A percentile compares a stretch with the other conserved stretches of the same genome.
These are phyloP conservation scores for Hydractinia echinata DNA, from an alignment of 30 jellyfish, hydroid and myxozoan species.

Conservation along the genomic window DNA sequence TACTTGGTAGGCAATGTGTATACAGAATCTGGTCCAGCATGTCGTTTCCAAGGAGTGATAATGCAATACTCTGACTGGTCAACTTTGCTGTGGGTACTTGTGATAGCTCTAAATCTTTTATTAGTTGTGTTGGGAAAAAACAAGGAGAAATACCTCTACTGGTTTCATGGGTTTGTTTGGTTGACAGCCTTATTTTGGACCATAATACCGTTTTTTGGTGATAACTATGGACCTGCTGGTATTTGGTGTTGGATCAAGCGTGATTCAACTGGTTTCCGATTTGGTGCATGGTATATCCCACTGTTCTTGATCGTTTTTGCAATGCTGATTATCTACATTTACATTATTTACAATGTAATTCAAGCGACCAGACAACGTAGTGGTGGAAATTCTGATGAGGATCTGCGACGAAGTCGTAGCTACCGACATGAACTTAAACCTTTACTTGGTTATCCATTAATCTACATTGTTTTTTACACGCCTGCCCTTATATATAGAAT, in stretches of 20 bases:
- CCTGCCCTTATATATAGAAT: conserved; percentile 53
- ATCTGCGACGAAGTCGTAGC: not conserved
- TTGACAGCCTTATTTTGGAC: conserved; percentile 66
- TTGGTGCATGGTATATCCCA: conserved; percentile 65
- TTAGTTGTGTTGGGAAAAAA: not conserved
- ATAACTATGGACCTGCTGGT: conserved; percentile 82
- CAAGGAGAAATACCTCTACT: conserved; percentile 9
- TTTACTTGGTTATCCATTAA: conserved; percentile 64
- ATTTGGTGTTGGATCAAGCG: conserved; percentile 54
- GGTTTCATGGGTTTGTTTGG: conserved; percentile 67
- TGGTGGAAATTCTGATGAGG: not conserved
- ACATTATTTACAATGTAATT: conserved; percentile 58
- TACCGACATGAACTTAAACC: conserved; percentile 53
- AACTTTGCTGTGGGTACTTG: not conserved
- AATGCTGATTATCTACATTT: conserved; percentile 51
- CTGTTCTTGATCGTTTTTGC: conserved; percentile 45
- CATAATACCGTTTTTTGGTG: conserved; percentile 62
- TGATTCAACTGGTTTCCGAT: not conserved
- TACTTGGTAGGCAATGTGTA: not conserved
- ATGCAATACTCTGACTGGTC: conserved; percentile 10
- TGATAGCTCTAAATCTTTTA: not conserved
- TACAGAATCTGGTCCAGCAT: not conserved
- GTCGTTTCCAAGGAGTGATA: conserved; percentile 10
- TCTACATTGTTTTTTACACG: conserved; percentile 44
- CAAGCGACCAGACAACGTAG: not conserved